Percentiles rank a stretch among this genome's conserved stretches.
phyloP scores from a whole-genome alignment of 2,888 invertebrate genomes.

The Tachina grossa region DNA sequence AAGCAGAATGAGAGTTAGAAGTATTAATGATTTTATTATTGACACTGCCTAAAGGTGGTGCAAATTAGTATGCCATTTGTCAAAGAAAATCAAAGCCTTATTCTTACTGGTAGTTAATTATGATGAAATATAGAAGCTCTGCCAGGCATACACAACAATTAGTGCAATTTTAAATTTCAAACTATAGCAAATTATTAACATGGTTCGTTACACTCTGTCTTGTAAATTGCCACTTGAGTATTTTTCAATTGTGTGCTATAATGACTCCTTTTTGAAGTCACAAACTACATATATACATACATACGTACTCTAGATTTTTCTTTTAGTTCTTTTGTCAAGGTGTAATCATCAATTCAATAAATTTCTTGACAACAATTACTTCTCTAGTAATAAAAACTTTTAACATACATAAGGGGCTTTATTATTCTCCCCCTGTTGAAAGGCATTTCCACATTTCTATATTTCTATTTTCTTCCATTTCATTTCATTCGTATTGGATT shows the following conservation, averaged over 20 bases:
- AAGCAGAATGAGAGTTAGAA: too few relatives aligned
- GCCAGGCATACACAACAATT: background rate
- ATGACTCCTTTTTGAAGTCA: background rate
- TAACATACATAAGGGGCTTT: background rate
- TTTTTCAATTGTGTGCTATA: conserved; percentile 1
- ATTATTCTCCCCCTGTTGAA: background rate
- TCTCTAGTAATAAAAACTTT: conserved; percentile 40
- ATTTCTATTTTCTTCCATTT: background rate
- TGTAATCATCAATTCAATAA: conserved; percentile 47
- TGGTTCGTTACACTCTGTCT: background rate
- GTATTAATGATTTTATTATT: too few relatives aligned
- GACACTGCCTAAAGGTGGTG: too few relatives aligned
- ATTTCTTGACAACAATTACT: conserved; percentile 52
- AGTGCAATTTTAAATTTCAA: background rate
- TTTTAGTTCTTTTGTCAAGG: conserved; percentile 30
- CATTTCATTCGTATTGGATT: conserved; percentile 1
- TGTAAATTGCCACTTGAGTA: background rate
- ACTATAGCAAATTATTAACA: background rate
- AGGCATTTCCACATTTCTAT: background rate
- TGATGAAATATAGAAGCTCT: background rate
- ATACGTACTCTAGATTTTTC: background rate
- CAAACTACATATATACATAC: background rate
- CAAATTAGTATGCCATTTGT: too few relatives aligned
- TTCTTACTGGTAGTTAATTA: too few relatives aligned
- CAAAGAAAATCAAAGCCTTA: too few relatives aligned